These are phyloP conservation scores for Callochromis pleurospilus DNA, from an alignment of 2,113 vertebrate genomes.

Conservation along the genomic window DNA sequence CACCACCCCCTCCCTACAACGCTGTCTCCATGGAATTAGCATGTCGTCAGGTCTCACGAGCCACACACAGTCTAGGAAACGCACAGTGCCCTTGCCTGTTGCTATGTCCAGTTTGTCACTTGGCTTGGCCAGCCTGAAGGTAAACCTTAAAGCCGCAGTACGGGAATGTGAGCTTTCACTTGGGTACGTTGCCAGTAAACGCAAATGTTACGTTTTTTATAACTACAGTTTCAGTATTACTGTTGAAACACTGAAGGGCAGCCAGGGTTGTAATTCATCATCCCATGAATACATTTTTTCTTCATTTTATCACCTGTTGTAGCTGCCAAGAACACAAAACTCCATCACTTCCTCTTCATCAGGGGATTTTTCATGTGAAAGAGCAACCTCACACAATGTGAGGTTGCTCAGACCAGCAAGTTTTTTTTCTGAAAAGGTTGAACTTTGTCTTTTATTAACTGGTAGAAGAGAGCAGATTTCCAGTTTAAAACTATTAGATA, in stretches of 20 bases:
- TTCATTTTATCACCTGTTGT: not conserved
- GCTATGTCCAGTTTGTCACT: conserved; percentile 1
- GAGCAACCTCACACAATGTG: not conserved
- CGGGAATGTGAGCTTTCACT: not conserved
- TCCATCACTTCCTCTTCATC: not conserved
- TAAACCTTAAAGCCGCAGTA: not conserved
- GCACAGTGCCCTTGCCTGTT: conserved; percentile 6
- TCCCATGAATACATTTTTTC: not conserved
- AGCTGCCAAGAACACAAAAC: conserved; percentile 4
- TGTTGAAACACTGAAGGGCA: not conserved
- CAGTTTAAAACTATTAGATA: not conserved
- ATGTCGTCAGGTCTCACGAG: conserved; percentile 1
- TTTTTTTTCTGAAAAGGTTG: not conserved
- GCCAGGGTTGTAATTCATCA: not conserved
- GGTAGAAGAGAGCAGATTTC: not conserved
- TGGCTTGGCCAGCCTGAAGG: not conserved
- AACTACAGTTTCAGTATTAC: not conserved
- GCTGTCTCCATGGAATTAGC: conserved; percentile 37
- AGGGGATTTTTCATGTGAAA: not conserved
- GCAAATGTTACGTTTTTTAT: not conserved
- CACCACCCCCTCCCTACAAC: not conserved
- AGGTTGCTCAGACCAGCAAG: conserved; percentile 10
- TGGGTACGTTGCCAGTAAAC: not conserved
- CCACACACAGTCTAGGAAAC: not conserved
- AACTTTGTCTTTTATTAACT: conserved; percentile 2